Base-by-base conservation (phyloP, 2,797 vertebrate genomes). In the Enteromius viviparus region DNA sequence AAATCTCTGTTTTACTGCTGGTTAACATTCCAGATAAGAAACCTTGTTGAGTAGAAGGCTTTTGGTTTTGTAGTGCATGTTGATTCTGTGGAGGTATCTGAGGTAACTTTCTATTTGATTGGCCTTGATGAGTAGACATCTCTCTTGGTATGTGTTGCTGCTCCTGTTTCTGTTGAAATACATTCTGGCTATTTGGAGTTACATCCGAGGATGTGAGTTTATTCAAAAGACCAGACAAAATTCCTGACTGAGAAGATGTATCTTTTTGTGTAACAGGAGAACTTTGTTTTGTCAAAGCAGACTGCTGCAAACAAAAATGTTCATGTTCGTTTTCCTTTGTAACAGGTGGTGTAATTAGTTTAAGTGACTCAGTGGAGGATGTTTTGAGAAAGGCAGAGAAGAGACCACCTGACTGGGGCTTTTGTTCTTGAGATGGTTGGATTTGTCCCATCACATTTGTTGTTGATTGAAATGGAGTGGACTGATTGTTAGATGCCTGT, bases 11-110 rank as follows among this genome's bases (percentile, higher is more conserved):
- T 80, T 93, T 92, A 78, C 91, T 89, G 88, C 94, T 94, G 76
- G 86, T 94, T 80, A 96, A 93, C 62, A 96, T 90, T 65, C 94
- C 94, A 88, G 96, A 96, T 87, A 96, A 88, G 88, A 96, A 91
- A 2, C 94, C 91, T 88, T 94, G 91, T n/a, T 91, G 85, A 53
- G 84, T 83, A 85, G 66, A 81, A 78, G 55, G 90, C 23, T 85
- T 93, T 68, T 91, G 91, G 71, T 94, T 90, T 1, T 84, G 91
- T 83, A 90, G 91, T 62, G 60, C 65, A 87, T 71, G 32, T 2
- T 86, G 58, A 66, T 92, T 90, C 85, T 94, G 85, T 55, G 84
- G 84, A 11, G 78, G 75, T 6, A 87, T 82, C 11, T 90, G 87
- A 45, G 80, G 82, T 42, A 83, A 21, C 58, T 83, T 88, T 83